These are phyloP conservation scores for Connochaetes taurinus DNA, from an alignment of 2,113 vertebrate species.

Conservation along the genomic window DNA sequence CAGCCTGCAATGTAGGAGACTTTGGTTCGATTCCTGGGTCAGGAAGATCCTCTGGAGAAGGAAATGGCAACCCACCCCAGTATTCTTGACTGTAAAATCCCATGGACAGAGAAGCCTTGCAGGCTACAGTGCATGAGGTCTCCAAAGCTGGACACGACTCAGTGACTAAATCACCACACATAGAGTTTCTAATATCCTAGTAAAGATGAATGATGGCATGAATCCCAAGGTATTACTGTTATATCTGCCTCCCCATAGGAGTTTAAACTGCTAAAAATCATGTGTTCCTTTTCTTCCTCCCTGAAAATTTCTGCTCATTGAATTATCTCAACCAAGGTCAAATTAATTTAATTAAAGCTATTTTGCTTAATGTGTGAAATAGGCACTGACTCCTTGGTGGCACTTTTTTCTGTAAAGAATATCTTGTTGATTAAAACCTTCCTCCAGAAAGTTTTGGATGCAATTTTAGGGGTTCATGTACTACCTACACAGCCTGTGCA, in stretches of 20 bases:
- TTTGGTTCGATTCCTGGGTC: background rate
- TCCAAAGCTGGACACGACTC: background rate
- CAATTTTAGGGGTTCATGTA: background rate
- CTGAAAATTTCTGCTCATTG: background rate
- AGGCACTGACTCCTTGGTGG: background rate
- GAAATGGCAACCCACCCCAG: background rate
- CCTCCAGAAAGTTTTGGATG: background rate
- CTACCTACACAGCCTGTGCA: background rate
- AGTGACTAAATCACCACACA: background rate
- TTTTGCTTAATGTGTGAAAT: background rate
- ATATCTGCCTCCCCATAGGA: background rate
- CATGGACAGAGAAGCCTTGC: background rate
- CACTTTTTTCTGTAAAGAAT: background rate
- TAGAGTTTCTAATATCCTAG: background rate
- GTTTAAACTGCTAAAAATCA: background rate
- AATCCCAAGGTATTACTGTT: background rate
- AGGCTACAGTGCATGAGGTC: background rate
- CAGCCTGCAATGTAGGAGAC: background rate
- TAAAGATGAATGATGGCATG: background rate
- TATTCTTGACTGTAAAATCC: background rate
- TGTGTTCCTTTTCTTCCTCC: background rate
- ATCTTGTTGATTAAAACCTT: background rate
- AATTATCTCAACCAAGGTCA: background rate
- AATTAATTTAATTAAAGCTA: background rate
- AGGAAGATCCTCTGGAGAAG: background rate